Evolutionary conservation across 2,113 vertebrate genomes (phyloP), one percentile per base, ranked within the genome.

Genomic region (Dendropsophus ebraccatus): DNA sequence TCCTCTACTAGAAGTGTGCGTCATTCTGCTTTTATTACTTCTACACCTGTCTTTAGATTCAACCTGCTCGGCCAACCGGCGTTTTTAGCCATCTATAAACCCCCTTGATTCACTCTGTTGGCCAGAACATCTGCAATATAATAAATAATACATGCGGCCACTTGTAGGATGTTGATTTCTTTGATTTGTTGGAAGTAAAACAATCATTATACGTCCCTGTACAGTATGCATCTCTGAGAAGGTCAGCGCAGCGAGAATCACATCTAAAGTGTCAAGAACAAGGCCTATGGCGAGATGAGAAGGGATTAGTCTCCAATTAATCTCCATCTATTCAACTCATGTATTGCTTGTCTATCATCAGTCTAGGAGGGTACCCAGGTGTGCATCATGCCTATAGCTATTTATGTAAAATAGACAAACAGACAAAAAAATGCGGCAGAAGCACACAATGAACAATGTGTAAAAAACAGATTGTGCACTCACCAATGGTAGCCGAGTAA

Each of bases 81-180:
- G 8, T 47, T 28, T 47, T 75, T 13, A 14, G 10, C 19, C 52
- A 23, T 35, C 12, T 8, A 11, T 21, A 23, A 58, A n/a, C 6
- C 58, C 14, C 14, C 28, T 10, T 1, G 4, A 5, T 21, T 0
- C 4, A 4, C 16, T 45, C n/a, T 74, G 32, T 37, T 32, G 3
- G 47, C 65, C 3, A 69, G 23, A 74, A 73, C 52, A 75, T 47
- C 72, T 47, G 50, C 32, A 47, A 23, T 7, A 5, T 25, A 9
- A 84, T 84, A 73, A 84, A 84, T 76, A 84, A 84, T 75, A 12
- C 52, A 84, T 84, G 35, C 1, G 72, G 54, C 37, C 32, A 19
- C 75, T 75, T 84, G 82, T 75, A 84, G 70, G 23, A n/a, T 76
- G 52, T 62, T 75, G 82, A 62, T 83, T 54, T 73, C 1, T 35